Evolutionary conservation across 2,888 invertebrate species (phyloP).

Genomic region (Cybosia mesomella): DNA sequence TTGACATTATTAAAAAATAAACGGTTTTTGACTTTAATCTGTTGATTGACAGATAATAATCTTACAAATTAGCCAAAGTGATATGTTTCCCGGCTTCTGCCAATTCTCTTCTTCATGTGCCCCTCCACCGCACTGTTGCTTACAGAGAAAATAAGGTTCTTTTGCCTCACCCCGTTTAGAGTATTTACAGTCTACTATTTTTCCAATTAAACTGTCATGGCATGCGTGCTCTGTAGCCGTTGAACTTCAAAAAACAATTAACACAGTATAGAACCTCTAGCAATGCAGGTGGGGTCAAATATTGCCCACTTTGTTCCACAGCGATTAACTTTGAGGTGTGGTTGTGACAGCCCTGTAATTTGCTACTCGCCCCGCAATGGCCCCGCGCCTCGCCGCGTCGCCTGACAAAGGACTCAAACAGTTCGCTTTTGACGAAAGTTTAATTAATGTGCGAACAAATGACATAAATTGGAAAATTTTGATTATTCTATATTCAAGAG

Average conservation of each 20-base stretch:
- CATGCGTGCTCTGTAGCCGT: neutral
- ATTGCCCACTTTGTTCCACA: slow-evolving; percentile 24
- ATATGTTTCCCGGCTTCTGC: no score
- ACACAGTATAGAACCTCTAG: neutral
- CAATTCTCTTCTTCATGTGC: no score
- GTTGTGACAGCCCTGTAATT: slow-evolving; percentile 32
- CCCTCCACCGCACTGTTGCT: no score
- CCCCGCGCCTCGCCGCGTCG: slow-evolving; percentile 7
- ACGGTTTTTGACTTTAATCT: no score
- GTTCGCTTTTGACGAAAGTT: slow-evolving; percentile 45
- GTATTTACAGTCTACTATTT: neutral
- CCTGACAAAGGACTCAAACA: slow-evolving; percentile 38
- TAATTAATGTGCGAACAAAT: slow-evolving; percentile 38
- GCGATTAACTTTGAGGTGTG: slow-evolving; percentile 25
- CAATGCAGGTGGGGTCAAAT: slow-evolving; percentile 9
- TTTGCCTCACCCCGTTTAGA: no score
- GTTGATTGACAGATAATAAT: no score
- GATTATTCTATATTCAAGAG: slow-evolving; percentile 30
- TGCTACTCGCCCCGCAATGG: slow-evolving; percentile 5
- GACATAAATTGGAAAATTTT: slow-evolving; percentile 45
- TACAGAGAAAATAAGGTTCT: no score
- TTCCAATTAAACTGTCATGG: neutral
- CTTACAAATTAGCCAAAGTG: no score
- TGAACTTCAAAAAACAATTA: slow-evolving; percentile 3
- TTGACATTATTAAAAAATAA: no score